Conservation (phyloP, 2,797 vertebrate species). For the Crenichthys baileyi region DNA sequence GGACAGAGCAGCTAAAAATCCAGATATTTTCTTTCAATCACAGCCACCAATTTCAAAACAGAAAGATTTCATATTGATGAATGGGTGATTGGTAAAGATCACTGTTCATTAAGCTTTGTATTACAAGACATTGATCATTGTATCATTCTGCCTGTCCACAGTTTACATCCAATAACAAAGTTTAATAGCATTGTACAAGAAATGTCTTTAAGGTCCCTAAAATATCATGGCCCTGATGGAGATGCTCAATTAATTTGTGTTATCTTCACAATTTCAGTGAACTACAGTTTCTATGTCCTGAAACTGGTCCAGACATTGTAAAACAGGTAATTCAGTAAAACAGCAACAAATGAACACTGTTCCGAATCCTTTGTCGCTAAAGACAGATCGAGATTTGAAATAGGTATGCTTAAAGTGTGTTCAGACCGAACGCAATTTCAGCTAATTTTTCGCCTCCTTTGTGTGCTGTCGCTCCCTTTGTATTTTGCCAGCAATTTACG, state of each 20-base stretch:
- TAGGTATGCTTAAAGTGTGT: too few relatives aligned
- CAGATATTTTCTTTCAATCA: not conserved
- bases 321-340: too few relatives aligned
- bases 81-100: not conserved
- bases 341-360: too few relatives aligned
- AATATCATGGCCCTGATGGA: not conserved
- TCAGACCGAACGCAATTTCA: too few relatives aligned
- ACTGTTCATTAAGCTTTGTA: constrained; percentile 1
- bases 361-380: too few relatives aligned
- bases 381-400: too few relatives aligned
- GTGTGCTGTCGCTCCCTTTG: too few relatives aligned
- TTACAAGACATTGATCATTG: not conserved
- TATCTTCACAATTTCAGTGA: too few relatives aligned
- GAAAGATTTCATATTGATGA: not conserved
- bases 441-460: too few relatives aligned
- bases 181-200: not conserved
- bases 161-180: not conserved
- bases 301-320: too few relatives aligned
- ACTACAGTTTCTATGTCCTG: too few relatives aligned
- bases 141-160: not conserved
- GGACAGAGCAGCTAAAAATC: constrained; percentile 16
- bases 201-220: not conserved
- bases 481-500: too few relatives aligned
- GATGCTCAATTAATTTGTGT: not conserved
- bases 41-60: not conserved